Evolutionary conservation across 2,888 invertebrate species (phyloP).

Genomic region (Linyphia triangularis): DNA sequence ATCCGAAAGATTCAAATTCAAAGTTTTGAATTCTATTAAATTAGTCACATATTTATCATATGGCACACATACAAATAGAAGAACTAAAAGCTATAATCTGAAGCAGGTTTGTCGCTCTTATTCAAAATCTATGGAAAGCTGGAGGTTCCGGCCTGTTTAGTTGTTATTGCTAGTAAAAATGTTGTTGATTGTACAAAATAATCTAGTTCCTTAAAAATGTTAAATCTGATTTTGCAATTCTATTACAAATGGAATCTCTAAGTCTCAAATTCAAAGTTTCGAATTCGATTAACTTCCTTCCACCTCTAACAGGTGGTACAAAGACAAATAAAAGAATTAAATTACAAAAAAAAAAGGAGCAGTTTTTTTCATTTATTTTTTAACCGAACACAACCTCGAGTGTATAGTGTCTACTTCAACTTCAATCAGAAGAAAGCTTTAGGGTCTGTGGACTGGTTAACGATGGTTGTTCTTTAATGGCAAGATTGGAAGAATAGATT

Average conservation of each 20-base stretch:
- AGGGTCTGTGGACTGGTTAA: conserved; percentile 25
- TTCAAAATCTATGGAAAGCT: too few species aligned
- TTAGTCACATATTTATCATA: too few species aligned
- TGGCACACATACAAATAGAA: too few species aligned
- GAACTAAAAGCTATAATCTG: too few species aligned
- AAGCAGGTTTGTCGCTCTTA: too few species aligned
- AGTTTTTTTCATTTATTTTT: background rate
- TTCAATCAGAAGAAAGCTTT: conserved; percentile 29
- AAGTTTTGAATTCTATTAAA: too few species aligned
- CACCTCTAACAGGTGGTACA: conserved; percentile 29
- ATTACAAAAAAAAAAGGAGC: background rate
- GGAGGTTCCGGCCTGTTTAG: too few species aligned
- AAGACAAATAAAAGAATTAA: conserved; percentile 11
- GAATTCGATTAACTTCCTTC: background rate
- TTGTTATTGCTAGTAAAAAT: too few species aligned
- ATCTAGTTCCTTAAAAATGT: too few species aligned
- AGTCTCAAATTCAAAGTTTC: background rate
- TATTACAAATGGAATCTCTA: background rate
- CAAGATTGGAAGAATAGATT: conserved; percentile 45
- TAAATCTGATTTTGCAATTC: too few species aligned
- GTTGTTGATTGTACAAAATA: too few species aligned
- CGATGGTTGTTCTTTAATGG: conserved; percentile 32
- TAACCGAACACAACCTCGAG: background rate
- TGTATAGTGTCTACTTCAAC: conserved; percentile 14
- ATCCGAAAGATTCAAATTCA: too few species aligned